Evolutionary conservation across 2,113 vertebrate species (phyloP).

Genomic region (Ciconia stormi): DNA sequence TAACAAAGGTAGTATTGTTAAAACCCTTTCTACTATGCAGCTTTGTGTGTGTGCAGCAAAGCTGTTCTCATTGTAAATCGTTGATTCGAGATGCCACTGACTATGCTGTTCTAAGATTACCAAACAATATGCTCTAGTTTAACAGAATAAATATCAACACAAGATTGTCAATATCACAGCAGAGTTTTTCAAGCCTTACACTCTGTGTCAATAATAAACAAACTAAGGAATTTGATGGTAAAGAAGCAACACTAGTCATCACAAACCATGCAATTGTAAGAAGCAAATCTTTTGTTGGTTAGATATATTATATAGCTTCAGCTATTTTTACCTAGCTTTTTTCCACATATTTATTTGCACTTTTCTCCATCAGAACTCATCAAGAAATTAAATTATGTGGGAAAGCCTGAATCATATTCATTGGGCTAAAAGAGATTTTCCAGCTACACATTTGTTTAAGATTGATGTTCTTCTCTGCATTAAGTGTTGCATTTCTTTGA

Average conservation of each 20-base stretch:
- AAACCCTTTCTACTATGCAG: background rate
- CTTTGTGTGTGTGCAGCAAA: background rate
- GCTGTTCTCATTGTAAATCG: background rate
- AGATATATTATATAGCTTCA: background rate
- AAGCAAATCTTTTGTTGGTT: background rate
- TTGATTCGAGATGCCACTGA: background rate
- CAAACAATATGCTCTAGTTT: background rate
- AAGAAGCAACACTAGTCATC: background rate
- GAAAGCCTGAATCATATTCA: background rate
- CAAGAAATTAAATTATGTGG: background rate
- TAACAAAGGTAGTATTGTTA: background rate
- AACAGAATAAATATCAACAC: background rate
- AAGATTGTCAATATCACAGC: background rate
- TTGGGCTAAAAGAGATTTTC: background rate
- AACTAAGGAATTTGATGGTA: background rate
- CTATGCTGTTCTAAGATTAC: background rate
- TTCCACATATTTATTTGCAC: background rate
- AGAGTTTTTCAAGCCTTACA: background rate
- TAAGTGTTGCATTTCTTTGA: background rate
- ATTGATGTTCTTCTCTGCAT: background rate
- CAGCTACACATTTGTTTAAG: background rate
- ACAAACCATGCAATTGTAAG: background rate
- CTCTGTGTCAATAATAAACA: background rate
- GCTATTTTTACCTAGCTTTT: background rate
- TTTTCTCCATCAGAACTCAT: background rate